Conservation (phyloP, 2,797 vertebrate species). For the Sylvilagus floridanus region DNA sequence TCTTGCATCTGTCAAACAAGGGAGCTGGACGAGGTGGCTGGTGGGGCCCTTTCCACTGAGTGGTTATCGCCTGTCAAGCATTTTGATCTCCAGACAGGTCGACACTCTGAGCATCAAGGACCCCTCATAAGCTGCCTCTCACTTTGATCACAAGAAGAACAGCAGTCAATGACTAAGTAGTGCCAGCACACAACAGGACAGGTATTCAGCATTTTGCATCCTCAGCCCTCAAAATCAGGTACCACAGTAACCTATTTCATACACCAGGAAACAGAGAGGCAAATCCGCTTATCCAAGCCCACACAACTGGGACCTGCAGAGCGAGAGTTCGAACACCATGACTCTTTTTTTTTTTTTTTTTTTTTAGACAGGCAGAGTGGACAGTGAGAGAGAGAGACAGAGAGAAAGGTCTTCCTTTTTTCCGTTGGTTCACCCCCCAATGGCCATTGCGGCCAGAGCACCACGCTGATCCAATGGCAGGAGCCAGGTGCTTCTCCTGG, state of each 20-base stretch:
- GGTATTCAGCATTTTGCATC: background rate
- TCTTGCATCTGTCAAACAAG: background rate
- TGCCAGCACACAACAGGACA: background rate
- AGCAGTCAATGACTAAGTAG: no score
- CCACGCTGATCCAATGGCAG: no score
- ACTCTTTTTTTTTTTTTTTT: no score
- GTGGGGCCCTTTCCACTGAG: background rate
- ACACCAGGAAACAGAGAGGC: conserved; percentile 17
- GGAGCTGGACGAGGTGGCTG: background rate
- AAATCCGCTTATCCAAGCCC: background rate
- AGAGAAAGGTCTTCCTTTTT: no score
- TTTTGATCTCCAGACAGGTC: background rate
- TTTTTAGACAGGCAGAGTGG: no score
- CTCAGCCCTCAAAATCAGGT: background rate
- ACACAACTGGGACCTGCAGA: background rate
- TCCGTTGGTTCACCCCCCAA: no score
- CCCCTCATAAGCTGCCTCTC: background rate
- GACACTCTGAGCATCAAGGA: background rate
- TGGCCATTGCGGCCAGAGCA: no score
- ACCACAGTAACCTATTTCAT: background rate
- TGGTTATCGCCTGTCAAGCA: background rate
- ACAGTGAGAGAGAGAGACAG: no score
- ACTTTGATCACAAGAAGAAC: background rate
- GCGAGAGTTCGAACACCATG: background rate
- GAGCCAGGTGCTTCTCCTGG: no score